These are phyloP conservation scores for Serranochromis macrocephalus DNA, from an alignment of 2,113 vertebrate species.

Conservation along the genomic window DNA sequence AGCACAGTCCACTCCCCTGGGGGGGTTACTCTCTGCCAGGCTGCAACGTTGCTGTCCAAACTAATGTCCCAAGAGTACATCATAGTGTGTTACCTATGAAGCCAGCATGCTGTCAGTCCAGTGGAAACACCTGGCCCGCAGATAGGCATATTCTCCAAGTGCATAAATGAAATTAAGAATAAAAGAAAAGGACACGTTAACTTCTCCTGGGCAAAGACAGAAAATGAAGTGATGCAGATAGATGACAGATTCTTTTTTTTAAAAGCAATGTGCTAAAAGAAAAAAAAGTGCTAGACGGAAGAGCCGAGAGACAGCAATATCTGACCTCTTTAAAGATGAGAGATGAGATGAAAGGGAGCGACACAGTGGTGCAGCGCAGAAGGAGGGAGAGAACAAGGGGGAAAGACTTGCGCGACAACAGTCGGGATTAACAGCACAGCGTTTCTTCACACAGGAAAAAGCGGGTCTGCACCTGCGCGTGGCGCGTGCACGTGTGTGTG, in stretches of 20 bases:
- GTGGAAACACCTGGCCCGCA: not conserved
- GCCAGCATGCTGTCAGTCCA: not conserved
- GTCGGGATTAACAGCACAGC: slow-evolving; percentile 28
- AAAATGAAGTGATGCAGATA: not conserved
- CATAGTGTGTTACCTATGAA: slow-evolving; percentile 1
- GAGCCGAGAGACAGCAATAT: not conserved
- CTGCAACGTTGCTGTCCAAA: slow-evolving; percentile 21
- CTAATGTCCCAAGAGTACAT: slow-evolving; percentile 21
- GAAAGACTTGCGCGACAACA: not conserved
- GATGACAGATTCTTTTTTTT: not conserved
- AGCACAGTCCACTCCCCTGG: not conserved
- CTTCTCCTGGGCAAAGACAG: not conserved
- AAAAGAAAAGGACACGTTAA: not conserved
- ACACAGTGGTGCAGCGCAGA: not conserved
- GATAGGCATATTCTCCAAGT: not conserved
- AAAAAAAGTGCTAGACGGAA: not conserved
- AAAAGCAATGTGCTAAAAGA: not conserved
- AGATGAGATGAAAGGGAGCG: slow-evolving; percentile 29
- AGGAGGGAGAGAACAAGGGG: not conserved
- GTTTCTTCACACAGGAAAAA: not conserved
- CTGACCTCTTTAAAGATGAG: slow-evolving; percentile 28
- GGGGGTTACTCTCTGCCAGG: not conserved
- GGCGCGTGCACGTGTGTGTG: not conserved
- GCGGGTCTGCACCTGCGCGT: not conserved
- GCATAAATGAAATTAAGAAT: not conserved